Conservation (phyloP, 2,113 vertebrate genomes). For the Carassius gibelio region DNA sequence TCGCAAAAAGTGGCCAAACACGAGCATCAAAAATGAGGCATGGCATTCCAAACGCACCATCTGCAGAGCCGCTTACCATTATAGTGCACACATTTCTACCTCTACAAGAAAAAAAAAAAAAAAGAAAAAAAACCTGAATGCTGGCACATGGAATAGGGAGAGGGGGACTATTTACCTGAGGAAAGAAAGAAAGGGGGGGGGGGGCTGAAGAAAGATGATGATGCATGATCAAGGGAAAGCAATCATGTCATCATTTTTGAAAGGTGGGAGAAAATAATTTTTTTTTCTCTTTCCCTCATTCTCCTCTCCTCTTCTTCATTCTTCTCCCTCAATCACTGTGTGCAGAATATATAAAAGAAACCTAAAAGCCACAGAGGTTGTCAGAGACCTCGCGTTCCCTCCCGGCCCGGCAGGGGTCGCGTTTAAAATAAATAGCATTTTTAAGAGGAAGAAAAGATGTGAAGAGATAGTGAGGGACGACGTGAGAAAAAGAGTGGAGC, state of each 20-base stretch:
- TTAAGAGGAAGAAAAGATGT: slow-evolving; percentile 76
- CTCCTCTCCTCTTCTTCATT: slow-evolving; percentile 59
- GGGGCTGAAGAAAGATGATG: slow-evolving; percentile 87
- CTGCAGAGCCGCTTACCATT: slow-evolving; percentile 65
- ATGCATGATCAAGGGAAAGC: slow-evolving; percentile 99
- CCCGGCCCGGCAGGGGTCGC: slow-evolving; percentile 92
- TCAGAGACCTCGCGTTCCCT: slow-evolving; percentile 82
- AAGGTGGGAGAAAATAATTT: slow-evolving; percentile 99
- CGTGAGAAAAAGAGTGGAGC: slow-evolving; percentile 32
- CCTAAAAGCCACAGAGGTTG: slow-evolving; percentile 96
- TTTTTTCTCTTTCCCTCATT: slow-evolving; percentile 70
- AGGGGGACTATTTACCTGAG: slow-evolving; percentile 88
- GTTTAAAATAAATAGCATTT: slow-evolving; percentile 99
- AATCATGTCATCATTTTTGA: slow-evolving; percentile 99
- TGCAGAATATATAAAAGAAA: slow-evolving; percentile 97
- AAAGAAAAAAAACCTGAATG: slow-evolving; percentile 56
- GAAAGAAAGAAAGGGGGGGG: slow-evolving; percentile 83
- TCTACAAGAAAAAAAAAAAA: slow-evolving; percentile 50
- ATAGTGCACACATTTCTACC: slow-evolving; percentile 66
- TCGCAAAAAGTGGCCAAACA: slow-evolving; percentile 56
- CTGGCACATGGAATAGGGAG: slow-evolving; percentile 52
- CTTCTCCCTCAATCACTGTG: slow-evolving; percentile 75
- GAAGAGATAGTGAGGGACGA: slow-evolving; percentile 16
- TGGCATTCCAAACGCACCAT: slow-evolving; percentile 53
- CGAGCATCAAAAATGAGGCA: slow-evolving; percentile 26